A percentile compares a stretch with the other conserved stretches of the same genome.
Evolutionary conservation across 2,888 invertebrate species (phyloP).

Genomic region (Melangyna quadrimaculata): DNA sequence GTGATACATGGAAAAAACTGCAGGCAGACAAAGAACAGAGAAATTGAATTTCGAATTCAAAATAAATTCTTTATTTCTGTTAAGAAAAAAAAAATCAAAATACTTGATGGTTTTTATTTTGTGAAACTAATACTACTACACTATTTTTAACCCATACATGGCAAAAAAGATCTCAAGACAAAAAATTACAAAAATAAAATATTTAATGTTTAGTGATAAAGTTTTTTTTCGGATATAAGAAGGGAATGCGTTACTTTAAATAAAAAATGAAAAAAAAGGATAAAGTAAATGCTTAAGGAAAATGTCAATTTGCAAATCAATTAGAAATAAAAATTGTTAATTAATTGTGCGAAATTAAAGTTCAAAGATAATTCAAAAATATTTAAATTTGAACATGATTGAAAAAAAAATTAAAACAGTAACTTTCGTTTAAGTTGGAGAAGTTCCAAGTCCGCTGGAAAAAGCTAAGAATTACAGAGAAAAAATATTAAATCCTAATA

Average conservation of each 20-base stretch:
- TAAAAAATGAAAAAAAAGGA: slow-evolving; percentile 72
- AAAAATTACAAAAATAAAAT: slow-evolving; percentile 38
- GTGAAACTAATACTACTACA: slow-evolving; percentile 53
- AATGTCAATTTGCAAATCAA: slow-evolving; percentile 42
- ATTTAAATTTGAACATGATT: not conserved
- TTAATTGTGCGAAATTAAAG: not conserved
- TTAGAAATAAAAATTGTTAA: slow-evolving; percentile 17
- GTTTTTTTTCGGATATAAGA: slow-evolving; percentile 17
- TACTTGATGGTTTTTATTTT: slow-evolving; percentile 48
- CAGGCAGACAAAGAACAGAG: slow-evolving; percentile 83
- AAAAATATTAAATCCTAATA: not conserved
- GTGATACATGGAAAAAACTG: slow-evolving; percentile 90
- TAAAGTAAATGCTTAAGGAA: slow-evolving; percentile 72
- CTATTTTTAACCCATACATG: slow-evolving; percentile 66
- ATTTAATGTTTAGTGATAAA: slow-evolving; percentile 51
- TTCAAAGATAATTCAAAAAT: not conserved
- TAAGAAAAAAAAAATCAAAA: not conserved
- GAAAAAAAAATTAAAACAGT: not conserved
- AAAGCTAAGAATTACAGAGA: not conserved
- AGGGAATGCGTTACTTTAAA: slow-evolving; percentile 15
- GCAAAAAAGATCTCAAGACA: slow-evolving; percentile 67
- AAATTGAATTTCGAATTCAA: slow-evolving; percentile 68
- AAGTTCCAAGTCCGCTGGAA: not conserved
- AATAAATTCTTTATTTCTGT: not conserved
- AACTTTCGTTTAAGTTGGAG: not conserved